These are phyloP conservation scores for Trachops cirrhosus DNA, from an alignment of 2,797 vertebrate species.

Conservation along the genomic window DNA sequence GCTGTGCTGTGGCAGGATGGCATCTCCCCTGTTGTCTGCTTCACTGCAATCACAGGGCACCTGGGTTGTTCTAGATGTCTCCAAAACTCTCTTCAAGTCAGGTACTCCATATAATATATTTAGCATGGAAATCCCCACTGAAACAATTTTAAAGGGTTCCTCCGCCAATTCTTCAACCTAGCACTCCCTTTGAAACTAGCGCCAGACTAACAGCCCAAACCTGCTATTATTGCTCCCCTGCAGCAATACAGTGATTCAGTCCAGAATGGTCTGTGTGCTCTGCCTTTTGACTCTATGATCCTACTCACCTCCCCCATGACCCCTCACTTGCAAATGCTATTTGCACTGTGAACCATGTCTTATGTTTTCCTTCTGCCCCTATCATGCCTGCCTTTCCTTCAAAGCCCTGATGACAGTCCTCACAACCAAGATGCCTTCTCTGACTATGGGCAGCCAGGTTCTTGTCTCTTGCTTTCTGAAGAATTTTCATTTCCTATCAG, in stretches of 20 bases:
- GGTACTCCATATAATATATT: not conserved
- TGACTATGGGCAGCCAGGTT: not conserved
- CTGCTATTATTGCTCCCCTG: not conserved
- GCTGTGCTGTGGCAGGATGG: not conserved
- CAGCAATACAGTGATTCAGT: not conserved
- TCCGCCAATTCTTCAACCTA: not conserved
- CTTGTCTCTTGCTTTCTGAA: not conserved
- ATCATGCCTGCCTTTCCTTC: not conserved
- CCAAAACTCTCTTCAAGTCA: not conserved
- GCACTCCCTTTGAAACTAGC: not conserved
- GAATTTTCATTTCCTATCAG: not conserved
- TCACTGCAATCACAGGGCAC: not conserved
- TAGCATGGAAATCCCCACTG: not conserved
- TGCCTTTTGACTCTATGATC: not conserved
- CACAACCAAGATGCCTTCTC: not conserved
- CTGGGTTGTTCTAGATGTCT: not conserved
- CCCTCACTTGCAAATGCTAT: not conserved
- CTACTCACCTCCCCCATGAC: no score
- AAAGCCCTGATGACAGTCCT: not conserved
- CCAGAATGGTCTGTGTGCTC: not conserved
- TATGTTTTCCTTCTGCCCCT: not conserved
- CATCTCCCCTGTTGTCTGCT: not conserved
- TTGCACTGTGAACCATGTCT: not conserved
- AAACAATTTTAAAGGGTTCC: not conserved
- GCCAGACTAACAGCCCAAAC: not conserved